phyloP scores from a whole-genome alignment of 1,140 invertebrate genomes.

The Pygmarrhopalites habei region DNA sequence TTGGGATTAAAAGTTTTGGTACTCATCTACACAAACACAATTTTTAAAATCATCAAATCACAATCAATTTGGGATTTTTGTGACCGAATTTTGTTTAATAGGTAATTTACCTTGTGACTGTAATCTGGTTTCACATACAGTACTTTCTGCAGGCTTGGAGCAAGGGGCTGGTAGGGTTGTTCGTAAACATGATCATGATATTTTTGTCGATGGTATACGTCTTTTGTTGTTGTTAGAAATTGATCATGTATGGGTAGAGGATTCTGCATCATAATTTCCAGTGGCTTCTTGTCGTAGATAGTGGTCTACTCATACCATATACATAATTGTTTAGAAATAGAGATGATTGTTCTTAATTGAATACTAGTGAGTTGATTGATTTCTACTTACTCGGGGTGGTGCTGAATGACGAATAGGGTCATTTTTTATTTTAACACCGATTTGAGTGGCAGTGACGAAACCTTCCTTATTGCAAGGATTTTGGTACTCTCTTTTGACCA shows the following conservation, averaged over 20 bases:
- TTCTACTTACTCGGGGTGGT: background rate
- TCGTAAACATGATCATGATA: constrained; percentile 2
- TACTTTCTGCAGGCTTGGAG: background rate
- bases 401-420: background rate
- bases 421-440: background rate
- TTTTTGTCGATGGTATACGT: constrained; percentile 11
- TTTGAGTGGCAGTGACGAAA: constrained; percentile 2
- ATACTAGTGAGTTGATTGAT: too few relatives aligned
- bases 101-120: constrained; percentile 10
- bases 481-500: background rate
- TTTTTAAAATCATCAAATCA: background rate
- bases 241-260: background rate
- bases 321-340: too few relatives aligned
- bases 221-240: constrained; percentile 13
- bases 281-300: background rate
- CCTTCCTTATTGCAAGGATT: background rate
- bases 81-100: background rate
- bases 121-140: constrained; percentile 12
- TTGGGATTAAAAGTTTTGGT: constrained; percentile 1
- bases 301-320: constrained; percentile 1
- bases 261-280: constrained; percentile 4
- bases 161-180: constrained; percentile 3
- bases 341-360: too few relatives aligned
- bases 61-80: background rate
- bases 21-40: background rate